phyloP scores from a whole-genome alignment of 2,888 invertebrate genomes.

The Scotopteryx bipunctaria region DNA sequence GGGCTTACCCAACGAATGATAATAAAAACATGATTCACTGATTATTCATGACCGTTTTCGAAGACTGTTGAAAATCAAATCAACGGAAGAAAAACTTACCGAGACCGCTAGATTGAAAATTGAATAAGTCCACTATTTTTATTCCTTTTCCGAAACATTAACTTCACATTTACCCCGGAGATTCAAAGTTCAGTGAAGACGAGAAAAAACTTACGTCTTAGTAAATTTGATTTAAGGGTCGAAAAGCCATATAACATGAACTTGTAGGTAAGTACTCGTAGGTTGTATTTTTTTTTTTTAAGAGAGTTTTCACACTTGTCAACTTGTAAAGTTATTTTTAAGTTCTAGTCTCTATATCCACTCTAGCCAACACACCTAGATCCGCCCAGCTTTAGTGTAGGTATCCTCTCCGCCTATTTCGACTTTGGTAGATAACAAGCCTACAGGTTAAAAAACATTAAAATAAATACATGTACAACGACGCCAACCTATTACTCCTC shows the following conservation, averaged over 20 bases:
- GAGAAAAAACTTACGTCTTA: constrained; percentile 43
- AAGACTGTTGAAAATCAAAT: not conserved
- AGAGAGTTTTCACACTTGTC: not conserved
- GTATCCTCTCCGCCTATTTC: too few species aligned
- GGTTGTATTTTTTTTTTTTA: constrained; percentile 34
- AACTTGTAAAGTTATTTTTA: too few species aligned
- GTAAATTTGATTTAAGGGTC: constrained; percentile 45
- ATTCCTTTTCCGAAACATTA: constrained; percentile 42
- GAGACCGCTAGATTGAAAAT: constrained; percentile 15
- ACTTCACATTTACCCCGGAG: constrained; percentile 40
- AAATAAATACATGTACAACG: too few species aligned
- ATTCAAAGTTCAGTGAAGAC: constrained; percentile 34
- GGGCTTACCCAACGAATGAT: too few species aligned
- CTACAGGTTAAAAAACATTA: too few species aligned
- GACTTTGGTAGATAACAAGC: too few species aligned
- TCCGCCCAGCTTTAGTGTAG: too few species aligned
- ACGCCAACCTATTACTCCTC: too few species aligned
- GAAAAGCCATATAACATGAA: constrained; percentile 40
- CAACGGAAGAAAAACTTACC: constrained; percentile 4
- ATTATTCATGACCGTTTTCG: not conserved
- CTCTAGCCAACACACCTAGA: too few species aligned
- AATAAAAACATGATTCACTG: too few species aligned
- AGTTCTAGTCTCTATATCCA: too few species aligned
- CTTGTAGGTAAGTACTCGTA: constrained; percentile 19
- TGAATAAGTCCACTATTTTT: constrained; percentile 28